These are phyloP conservation scores for Mormyrops boulengeri DNA, from an alignment of 2,797 vertebrate species.

Conservation along the genomic window DNA sequence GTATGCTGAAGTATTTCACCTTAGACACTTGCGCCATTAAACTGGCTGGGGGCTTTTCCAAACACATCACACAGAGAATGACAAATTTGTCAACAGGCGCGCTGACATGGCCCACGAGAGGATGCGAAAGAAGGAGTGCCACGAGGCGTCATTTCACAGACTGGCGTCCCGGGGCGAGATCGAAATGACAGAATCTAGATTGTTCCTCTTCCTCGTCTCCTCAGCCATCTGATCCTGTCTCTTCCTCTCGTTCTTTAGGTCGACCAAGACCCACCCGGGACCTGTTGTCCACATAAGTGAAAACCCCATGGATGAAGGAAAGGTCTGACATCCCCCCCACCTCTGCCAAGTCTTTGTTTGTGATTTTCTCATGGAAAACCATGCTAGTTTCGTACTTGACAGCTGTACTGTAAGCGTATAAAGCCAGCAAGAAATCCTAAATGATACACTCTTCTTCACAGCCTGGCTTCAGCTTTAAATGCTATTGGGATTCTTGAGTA, in stretches of 20 bases:
- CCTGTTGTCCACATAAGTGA: constrained; percentile 97
- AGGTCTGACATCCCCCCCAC: constrained; percentile 62
- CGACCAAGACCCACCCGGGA: constrained; percentile 93
- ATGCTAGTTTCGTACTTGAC: not conserved
- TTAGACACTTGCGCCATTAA: not conserved
- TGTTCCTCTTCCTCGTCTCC: not conserved
- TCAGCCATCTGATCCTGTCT: not conserved
- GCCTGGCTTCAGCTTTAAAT: not conserved
- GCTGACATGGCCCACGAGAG: not conserved
- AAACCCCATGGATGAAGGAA: constrained; percentile 98
- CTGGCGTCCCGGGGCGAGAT: not conserved
- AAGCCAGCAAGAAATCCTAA: not conserved
- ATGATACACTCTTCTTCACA: not conserved
- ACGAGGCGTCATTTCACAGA: not conserved
- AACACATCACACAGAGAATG: not conserved
- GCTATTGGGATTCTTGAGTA: not conserved
- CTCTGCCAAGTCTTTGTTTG: not conserved
- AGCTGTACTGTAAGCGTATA: not conserved
- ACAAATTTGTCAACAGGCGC: not conserved
- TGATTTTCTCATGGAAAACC: not conserved
- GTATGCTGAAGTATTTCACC: not conserved
- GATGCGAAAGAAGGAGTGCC: not conserved
- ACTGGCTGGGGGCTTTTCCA: not conserved
- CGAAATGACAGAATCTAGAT: not conserved
- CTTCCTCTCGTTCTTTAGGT: constrained; percentile 62